phyloP scores from a whole-genome alignment of 2,888 invertebrate species.

The Acanthoscelides obtectus region DNA sequence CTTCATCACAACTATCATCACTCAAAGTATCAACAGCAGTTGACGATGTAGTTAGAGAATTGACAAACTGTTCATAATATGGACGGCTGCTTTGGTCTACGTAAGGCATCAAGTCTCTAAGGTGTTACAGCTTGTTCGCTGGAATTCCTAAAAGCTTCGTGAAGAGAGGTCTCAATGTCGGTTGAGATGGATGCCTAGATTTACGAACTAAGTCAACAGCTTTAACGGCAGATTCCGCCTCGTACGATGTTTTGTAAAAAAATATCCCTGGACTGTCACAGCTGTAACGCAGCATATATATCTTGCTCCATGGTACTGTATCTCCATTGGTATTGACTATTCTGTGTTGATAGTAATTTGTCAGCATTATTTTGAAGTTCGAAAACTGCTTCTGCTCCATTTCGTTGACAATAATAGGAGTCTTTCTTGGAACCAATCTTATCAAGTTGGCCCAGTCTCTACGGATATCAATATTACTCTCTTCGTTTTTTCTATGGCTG shows the following conservation, averaged over 20 bases:
- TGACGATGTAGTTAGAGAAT: neutral
- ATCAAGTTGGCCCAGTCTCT: constrained; percentile 6
- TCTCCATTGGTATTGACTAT: neutral
- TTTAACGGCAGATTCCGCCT: neutral
- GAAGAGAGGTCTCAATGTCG: neutral
- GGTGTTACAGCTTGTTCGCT: neutral
- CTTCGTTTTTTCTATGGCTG: constrained; percentile 6
- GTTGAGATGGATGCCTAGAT: neutral
- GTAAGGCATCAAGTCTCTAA: neutral
- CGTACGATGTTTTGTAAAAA: neutral
- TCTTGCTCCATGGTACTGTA: neutral
- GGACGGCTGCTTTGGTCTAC: neutral
- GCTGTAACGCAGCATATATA: neutral
- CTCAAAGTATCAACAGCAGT: neutral
- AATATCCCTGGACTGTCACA: neutral
- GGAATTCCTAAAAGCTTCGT: neutral
- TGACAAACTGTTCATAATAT: neutral
- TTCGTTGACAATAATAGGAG: neutral
- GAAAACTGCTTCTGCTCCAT: neutral
- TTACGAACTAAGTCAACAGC: too few relatives aligned
- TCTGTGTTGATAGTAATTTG: neutral
- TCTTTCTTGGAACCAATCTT: neutral
- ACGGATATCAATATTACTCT: constrained; percentile 6
- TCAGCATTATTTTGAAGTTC: neutral
- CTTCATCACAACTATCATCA: neutral